Percentiles rank a stretch among this genome's conserved stretches.
Evolutionary conservation across 2,888 invertebrate genomes (phyloP).

Genomic region (Notodonta dromedarius): DNA sequence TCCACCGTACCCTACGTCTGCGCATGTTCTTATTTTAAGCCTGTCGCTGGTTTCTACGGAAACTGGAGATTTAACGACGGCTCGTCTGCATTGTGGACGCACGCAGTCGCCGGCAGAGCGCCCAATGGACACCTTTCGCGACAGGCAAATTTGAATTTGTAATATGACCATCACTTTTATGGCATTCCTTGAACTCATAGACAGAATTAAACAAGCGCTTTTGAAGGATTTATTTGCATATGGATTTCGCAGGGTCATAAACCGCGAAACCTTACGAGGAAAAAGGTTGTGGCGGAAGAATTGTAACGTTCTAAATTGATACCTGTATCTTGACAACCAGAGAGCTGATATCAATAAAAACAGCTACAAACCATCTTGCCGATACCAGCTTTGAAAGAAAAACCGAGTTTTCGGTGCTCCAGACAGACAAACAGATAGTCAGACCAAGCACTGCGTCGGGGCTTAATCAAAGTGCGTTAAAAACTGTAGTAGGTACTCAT

Average conservation of each 20-base stretch:
- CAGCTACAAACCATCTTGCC: too few relatives aligned
- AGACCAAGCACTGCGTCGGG: too few relatives aligned
- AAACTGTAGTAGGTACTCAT: too few relatives aligned
- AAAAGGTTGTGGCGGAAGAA: background rate
- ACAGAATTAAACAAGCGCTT: background rate
- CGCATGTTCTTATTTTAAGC: slow-evolving; percentile 78
- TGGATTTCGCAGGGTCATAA: background rate
- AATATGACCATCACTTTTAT: slow-evolving; percentile 57
- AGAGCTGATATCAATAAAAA: too few relatives aligned
- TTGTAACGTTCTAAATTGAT: too few relatives aligned
- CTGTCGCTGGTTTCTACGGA: slow-evolving; percentile 76
- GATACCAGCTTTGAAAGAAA: too few relatives aligned
- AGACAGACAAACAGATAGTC: too few relatives aligned
- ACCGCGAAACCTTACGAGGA: background rate
- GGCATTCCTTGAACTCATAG: slow-evolving; percentile 27
- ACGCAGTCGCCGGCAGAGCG: slow-evolving; percentile 65
- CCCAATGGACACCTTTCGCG: slow-evolving; percentile 56
- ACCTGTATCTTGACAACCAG: too few relatives aligned
- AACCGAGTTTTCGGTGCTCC: too few relatives aligned
- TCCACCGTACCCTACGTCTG: slow-evolving; percentile 53
- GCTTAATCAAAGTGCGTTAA: too few relatives aligned
- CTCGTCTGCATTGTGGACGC: slow-evolving; percentile 79
- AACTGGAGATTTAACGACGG: slow-evolving; percentile 78
- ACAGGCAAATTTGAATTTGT: slow-evolving; percentile 75
- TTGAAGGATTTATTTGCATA: slow-evolving; percentile 29